Base-by-base conservation (phyloP, 2,888 invertebrate species). In the Desoria tigrina region DNA sequence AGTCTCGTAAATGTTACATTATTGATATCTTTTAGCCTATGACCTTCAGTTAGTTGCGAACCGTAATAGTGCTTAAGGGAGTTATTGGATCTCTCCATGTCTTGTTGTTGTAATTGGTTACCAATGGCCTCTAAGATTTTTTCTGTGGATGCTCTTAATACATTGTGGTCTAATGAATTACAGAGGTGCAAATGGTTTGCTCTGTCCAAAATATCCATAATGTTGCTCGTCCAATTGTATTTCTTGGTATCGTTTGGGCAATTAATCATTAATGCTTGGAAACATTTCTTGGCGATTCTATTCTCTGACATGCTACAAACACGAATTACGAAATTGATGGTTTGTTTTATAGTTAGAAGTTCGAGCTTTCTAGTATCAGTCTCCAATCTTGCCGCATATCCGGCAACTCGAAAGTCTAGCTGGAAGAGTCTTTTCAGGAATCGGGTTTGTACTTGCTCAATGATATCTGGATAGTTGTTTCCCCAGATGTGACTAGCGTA, bases 331-430 rank as follows among this genome's bases (percentile, higher is more conserved):
- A 55, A 55, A 28, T 55, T 55, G 3, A 55, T 6, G 9, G 9
- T 55, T 55, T 55, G 27, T 32, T 55, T 55, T 9, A 16, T 7
- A 21, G 53, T 9, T 24, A 53, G 7, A 53, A 26, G 7, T 26
- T 16, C 11, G 59, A 59, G 26, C n/a, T 37, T n/a, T n/a, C n/a
- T n/a, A n/a, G n/a, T n/a, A n/a, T n/a, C n/a, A n/a, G n/a, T n/a
- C n/a, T n/a, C n/a, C n/a, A n/a, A n/a, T n/a, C n/a, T n/a, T n/a
- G n/a, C n/a, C n/a, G n/a, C n/a, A n/a, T n/a, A n/a, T n/a, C n/a
- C n/a, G n/a, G n/a, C n/a, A n/a, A n/a, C n/a, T n/a, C n/a, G n/a
- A n/a, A n/a, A n/a, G n/a, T n/a, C n/a, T n/a, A n/a, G n/a, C n/a
- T n/a, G n/a, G n/a, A n/a, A n/a, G n/a, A n/a, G n/a, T n/a, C n/a